Conservation (phyloP, 1,140 invertebrate species). For the Drosophila novamexicana region DNA sequence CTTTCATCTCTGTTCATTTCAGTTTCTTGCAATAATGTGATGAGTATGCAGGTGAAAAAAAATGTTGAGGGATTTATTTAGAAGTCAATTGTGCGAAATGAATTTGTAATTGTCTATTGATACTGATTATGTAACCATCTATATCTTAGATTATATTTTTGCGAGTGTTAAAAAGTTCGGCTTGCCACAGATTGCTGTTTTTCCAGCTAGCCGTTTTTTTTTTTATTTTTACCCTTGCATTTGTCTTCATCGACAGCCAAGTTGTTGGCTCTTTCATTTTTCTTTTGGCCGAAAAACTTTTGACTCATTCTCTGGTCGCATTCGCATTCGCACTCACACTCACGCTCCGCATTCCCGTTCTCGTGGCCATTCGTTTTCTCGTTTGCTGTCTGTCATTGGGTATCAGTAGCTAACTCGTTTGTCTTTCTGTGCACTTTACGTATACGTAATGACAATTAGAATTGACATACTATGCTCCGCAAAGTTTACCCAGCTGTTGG, state of each 20-base stretch:
- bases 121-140: too few relatives aligned
- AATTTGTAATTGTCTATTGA: too few relatives aligned
- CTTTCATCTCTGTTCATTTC: too few relatives aligned
- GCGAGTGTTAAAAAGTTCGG: neutral
- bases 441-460: conserved; percentile 83
- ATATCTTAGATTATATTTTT: neutral
- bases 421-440: conserved; percentile 76
- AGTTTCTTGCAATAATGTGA: too few relatives aligned
- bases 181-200: neutral
- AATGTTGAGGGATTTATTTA: too few relatives aligned
- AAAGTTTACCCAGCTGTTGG: conserved; percentile 63
- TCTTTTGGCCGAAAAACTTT: conserved; percentile 68
- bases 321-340: too few relatives aligned
- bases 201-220: neutral
- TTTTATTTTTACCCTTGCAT: conserved; percentile 59
- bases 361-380: conserved; percentile 36
- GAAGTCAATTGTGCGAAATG: too few relatives aligned
- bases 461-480: conserved; percentile 68
- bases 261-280: conserved; percentile 79
- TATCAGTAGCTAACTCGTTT: conserved; percentile 82
- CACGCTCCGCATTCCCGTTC: neutral
- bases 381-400: conserved; percentile 62
- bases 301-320: conserved; percentile 41
- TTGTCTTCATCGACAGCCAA: conserved; percentile 83
- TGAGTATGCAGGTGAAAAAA: too few relatives aligned